These are phyloP conservation scores for Eupithecia dodoneata DNA, from an alignment of 2,888 invertebrate genomes.

Conservation along the genomic window DNA sequence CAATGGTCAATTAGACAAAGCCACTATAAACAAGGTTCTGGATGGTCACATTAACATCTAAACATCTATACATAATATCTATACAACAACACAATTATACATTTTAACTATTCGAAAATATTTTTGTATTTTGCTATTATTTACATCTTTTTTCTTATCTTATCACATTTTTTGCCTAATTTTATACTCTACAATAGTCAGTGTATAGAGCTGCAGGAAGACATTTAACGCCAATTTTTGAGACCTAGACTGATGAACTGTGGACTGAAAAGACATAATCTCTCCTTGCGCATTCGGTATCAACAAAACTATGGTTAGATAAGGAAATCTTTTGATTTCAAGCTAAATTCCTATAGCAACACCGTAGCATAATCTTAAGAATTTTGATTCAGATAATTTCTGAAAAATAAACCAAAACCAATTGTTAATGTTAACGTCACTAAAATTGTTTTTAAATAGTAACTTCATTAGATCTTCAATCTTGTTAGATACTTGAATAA, in stretches of 20 bases:
- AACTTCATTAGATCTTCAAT: neutral
- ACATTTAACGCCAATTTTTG: conserved; percentile 72
- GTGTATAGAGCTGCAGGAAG: conserved; percentile 85
- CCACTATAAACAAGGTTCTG: conserved; percentile 45
- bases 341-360: neutral
- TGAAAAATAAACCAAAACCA: neutral
- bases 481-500: neutral
- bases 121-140: conserved; percentile 67
- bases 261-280: neutral
- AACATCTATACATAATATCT: conserved; percentile 60
- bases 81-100: conserved; percentile 72
- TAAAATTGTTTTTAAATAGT: neutral
- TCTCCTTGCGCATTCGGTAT: neutral
- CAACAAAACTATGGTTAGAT: neutral
- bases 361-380: neutral
- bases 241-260: conserved; percentile 32
- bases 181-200: conserved; percentile 80
- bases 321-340: neutral
- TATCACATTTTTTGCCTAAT: conserved; percentile 82
- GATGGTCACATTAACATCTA: conserved; percentile 53
- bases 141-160: conserved; percentile 72
- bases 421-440: neutral
- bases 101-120: conserved; percentile 66
- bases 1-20: conserved; percentile 36
- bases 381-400: neutral